Conservation (phyloP, 2,888 invertebrate species). For the Himalopsyche anomala region DNA sequence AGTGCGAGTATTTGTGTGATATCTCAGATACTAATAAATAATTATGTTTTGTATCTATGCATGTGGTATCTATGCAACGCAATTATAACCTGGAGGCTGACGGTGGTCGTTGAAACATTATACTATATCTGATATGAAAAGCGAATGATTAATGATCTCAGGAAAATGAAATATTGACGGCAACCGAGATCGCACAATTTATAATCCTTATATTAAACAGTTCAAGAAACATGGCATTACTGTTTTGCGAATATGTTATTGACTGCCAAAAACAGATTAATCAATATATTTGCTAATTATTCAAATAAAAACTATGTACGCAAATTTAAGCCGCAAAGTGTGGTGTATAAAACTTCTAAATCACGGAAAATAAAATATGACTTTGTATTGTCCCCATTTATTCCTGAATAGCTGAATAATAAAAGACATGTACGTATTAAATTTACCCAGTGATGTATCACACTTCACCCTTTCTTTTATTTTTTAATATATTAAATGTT, state of each 20-base stretch:
- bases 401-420: no score
- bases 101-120: constrained; percentile 14
- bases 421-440: no score
- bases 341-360: no score
- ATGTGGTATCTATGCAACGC: neutral
- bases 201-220: neutral
- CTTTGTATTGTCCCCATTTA: no score
- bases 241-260: neutral
- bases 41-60: neutral
- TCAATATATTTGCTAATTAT: neutral
- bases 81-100: neutral
- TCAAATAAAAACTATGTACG: no score
- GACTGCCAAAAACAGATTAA: neutral
- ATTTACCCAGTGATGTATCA: no score
- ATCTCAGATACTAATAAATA: neutral
- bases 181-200: neutral
- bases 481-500: no score
- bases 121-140: neutral
- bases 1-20: constrained; percentile 3
- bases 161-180: constrained; percentile 8
- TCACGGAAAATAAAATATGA: no score
- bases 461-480: no score
- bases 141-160: constrained; percentile 10
- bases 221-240: neutral
- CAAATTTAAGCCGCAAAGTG: no score